These are phyloP conservation scores for Diuraphis noxia DNA, from an alignment of 1,140 invertebrate species.

Conservation along the genomic window DNA sequence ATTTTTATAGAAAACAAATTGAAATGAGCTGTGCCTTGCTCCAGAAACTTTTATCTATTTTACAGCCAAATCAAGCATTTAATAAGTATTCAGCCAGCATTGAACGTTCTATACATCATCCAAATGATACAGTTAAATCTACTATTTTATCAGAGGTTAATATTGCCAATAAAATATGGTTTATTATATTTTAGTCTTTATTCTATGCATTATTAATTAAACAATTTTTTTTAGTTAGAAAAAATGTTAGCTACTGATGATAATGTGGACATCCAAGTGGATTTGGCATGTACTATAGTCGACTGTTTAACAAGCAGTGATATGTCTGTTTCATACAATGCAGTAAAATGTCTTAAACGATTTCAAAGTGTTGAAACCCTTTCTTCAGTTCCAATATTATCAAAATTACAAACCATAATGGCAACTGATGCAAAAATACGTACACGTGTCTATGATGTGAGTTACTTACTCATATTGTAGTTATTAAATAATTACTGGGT, in stretches of 20 bases:
- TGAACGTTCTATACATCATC: constrained; percentile 47
- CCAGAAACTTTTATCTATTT: constrained; percentile 26
- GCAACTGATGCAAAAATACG: constrained; percentile 29
- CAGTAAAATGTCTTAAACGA: constrained; percentile 43
- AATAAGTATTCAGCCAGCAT: constrained; percentile 38
- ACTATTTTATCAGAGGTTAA: constrained; percentile 43
- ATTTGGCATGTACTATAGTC: constrained; percentile 34
- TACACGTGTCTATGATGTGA: constrained; percentile 31
- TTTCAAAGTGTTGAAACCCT: constrained; percentile 34
- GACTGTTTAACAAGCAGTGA: constrained; percentile 18
- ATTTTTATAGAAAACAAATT: constrained; percentile 46
- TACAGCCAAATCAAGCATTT: constrained; percentile 2
- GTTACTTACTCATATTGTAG: constrained; percentile 19
- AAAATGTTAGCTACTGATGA: neutral
- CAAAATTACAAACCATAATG: neutral
- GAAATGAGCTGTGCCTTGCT: constrained; percentile 14
- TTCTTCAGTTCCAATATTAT: neutral
- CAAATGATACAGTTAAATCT: constrained; percentile 44
- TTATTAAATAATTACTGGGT: neutral
- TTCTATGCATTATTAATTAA: neutral
- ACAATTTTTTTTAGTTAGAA: constrained; percentile 28
- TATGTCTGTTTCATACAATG: constrained; percentile 32
- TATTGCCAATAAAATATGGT: neutral
- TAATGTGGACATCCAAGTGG: constrained; percentile 31
- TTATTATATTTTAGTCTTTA: neutral